Base-by-base conservation (phyloP, 2,113 vertebrate species). In the Chinchilla lanigera region DNA sequence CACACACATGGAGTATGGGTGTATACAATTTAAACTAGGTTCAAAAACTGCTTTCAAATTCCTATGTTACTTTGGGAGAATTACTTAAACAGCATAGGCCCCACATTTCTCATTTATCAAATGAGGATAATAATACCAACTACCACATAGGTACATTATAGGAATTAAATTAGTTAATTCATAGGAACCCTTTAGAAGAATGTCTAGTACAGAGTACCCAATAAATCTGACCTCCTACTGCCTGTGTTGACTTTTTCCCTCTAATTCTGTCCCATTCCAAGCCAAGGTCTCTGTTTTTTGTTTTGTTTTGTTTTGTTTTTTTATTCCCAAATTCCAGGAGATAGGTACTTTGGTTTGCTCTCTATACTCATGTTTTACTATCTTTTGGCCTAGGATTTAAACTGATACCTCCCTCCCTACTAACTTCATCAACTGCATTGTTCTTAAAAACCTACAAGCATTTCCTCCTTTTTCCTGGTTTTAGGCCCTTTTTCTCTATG, bases 381-480 rank as follows among this genome's bases (percentile, higher is more conserved):
- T 77, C 13, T 1, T 71, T 92, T 73, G 41, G 22, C 28, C 30
- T 81, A 67, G 86, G 44, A 78, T 90, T 83, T 85, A 86, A 93
- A 90, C 2, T 92, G 28, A 65, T 54, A 30, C 90, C 82, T 95
- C 93, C n/a, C 60, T 95, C 33, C 73, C 24, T 65, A 86, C 77
- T 81, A 69, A 67, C 78, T 56, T 95, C 44, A 71, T 91, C 69
- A 93, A 50, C 56, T 71, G 38, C 17, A 75, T 56, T 97, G 16
- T 91, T 93, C 71, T 95, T 95, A 30, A 89, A 95, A 96, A 86
- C 26, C 1, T 87, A n/a, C 38, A 80, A 90, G 20, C 54, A 91
- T 60, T 60, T 82, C 58, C 52, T 89, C 12, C 41, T 28, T 92
- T 81, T 94, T 88, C 44, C 90, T 35, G 5, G 41, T 90, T 84